Evolutionary conservation across 2,113 vertebrate species (phyloP), one percentile per base, ranked within the genome.

Genomic region (Myotis lucifugus): DNA sequence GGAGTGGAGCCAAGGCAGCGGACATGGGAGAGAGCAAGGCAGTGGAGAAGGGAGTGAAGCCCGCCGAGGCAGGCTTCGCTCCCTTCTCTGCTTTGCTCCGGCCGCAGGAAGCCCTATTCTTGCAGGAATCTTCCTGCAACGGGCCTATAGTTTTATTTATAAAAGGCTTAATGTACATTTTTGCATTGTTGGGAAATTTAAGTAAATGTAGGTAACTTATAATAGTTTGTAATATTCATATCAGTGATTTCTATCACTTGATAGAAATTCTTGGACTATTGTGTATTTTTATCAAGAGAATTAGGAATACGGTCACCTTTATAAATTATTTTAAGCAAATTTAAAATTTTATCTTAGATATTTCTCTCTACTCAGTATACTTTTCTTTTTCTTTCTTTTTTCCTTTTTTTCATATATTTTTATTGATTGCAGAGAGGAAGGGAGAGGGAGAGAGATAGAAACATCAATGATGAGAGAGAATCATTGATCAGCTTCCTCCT

Each of bases 261-360:
- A 37, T 85, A 87, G n/a, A 93, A 91, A 87, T 17, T 81, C 54
- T 93, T 79, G 6, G 95, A 70, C 40, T 37, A 9, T 88, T 96
- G 3, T 56, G 2, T 78, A 48, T 88, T 92, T 95, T 93, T 92
- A 11, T 85, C 66, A 74, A 88, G 46, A 79, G 64, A 79, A 90
- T 29, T 82, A 77, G 56, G 23, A 88, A 54, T 81, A 29, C 3
- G 61, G 9, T 93, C n/a, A 85, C 13, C 10, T 81, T 92, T 76
- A 91, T 91, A 93, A 88, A 64, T 93, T 76, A 92, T 54, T 73
- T 87, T 74, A 94, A 37, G 54, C 25, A 72, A 29, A 85, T 91
- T 95, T 87, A 64, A 76, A 52, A 88, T 89, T 91, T 95, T 23
- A 56, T 85, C n/a, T 76, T 90, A 54, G 37, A 2, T 85, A 37